Evolutionary conservation across 2,797 vertebrate genomes (phyloP), one percentile per base, ranked within the genome.

Genomic region (Gallirallus australis): DNA sequence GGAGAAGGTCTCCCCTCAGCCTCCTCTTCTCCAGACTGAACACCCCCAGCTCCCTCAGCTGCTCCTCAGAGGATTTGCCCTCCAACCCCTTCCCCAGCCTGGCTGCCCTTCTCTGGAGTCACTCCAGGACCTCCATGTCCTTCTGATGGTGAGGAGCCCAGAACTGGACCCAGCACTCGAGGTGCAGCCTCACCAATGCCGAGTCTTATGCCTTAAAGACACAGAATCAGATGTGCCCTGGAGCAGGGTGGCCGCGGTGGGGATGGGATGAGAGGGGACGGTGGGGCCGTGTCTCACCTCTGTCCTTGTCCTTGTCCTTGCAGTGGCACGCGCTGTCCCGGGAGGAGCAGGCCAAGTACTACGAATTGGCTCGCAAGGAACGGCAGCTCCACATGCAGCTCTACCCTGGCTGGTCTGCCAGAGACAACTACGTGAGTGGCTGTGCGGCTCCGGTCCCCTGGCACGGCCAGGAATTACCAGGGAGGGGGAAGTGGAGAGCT

Each of bases 331-430:
- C 99, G 1, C 97, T 99, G 96, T 99, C 99, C 81, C 98, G 99
- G 30, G 99, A 99, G 98, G 99, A 99, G 54, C 99, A 99, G 95
- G 99, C 99, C 97, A 99, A 99, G 97, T 99, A 99, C 97, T 99
- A 99, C 25, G 99, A 99, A 98, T 95, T 99, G 97, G 99, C 99
- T 76, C 98, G 99, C 78, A 99, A 99, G 94, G 99, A 99, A 97
- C 98, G 99, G 98, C 99, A 99, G 97, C 99, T 99, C 87, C 99
- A 99, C 97, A 99, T 99, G 99, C 99, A 99, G 97, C 99, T 99
- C 14, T 99, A 99, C 97, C 99, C 99, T 2, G 99, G 99, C 97
- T 99, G 99, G 99, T 99, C 99, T 28, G 99, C 99, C 73, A 97
- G 99, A 68, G 99, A 99, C 97, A 99, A 99, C 98, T 99, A 99